These are phyloP conservation scores for Coranthus polyacanthus DNA, from an alignment of 2,797 vertebrate genomes.

Conservation along the genomic window DNA sequence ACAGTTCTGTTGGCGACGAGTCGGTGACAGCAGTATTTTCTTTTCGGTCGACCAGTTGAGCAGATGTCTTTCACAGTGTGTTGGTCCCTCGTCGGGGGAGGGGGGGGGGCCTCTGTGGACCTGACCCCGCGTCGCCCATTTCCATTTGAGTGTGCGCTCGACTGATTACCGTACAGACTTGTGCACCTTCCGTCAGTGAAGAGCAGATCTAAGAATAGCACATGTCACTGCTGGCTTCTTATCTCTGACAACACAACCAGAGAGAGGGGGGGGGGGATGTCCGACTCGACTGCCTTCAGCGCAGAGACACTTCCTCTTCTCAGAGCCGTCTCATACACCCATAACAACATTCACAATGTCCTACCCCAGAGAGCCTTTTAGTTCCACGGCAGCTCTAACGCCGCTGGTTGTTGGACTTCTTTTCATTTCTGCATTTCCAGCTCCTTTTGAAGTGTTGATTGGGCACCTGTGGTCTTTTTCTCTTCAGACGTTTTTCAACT, in stretches of 20 bases:
- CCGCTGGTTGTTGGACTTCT: too few relatives aligned
- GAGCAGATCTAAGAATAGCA: slow-evolving; percentile 76
- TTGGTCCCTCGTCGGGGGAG: background rate
- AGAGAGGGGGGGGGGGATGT: slow-evolving; percentile 28
- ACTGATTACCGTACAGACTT: slow-evolving; percentile 42
- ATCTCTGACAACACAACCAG: slow-evolving; percentile 71
- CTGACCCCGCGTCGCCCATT: slow-evolving; percentile 16
- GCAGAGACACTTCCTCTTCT: slow-evolving; percentile 44
- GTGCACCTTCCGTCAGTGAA: slow-evolving; percentile 46
- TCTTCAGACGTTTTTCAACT: too few relatives aligned
- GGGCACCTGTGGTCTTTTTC: too few relatives aligned
- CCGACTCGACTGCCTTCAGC: slow-evolving; percentile 7
- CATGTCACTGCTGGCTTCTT: slow-evolving; percentile 57
- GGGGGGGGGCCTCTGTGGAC: slow-evolving; percentile 27
- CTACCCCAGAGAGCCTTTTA: background rate
- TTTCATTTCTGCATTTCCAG: too few relatives aligned
- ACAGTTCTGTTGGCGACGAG: background rate
- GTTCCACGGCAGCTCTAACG: too few relatives aligned
- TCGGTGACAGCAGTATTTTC: background rate
- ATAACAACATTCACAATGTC: slow-evolving; percentile 16
- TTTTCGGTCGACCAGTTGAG: background rate
- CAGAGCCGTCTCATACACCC: background rate
- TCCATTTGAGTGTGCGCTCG: slow-evolving; percentile 27
- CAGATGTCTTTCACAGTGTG: background rate
- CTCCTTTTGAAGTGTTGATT: too few relatives aligned